Base-by-base conservation (phyloP, 2,113 vertebrate species). In the Toxostoma redivivum region DNA sequence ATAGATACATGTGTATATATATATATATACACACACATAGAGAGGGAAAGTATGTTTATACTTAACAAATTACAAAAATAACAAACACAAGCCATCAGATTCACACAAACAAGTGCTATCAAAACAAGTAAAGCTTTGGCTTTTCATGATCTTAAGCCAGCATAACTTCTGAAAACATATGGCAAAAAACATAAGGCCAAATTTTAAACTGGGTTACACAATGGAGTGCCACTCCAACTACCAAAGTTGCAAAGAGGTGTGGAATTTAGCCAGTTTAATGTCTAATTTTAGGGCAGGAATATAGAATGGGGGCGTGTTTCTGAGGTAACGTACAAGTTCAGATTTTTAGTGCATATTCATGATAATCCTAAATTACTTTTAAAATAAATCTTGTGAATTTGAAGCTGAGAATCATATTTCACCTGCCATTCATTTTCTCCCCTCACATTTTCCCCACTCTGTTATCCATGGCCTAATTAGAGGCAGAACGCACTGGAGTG, bases 381-480 rank as follows among this genome's bases (percentile, higher is more conserved):
- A 67, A 70, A 90, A 72, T 62, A 66, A 54, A 23, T 57, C 3
- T 64, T 53, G 23, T 25, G 30, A 23, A 61, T 71, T 92, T 87
- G 53, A 77, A 28, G 10, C 2, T 53, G 7, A 83, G 7, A 11
- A 33, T 73, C 5, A 1, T 58, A 91, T 67, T 61, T 50, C 22
- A 83, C 12, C 37, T 56, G 12, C 6, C 56, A 70, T 80, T 74
- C 5, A 47, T 71, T 95, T 89, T 56, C 12, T 37, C 6, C 22
- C 8, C 4, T 45, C 37, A 51, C 22, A 24, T 57, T 77, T 37
- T 83, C 33, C 27, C 35, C 5, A 73, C 48, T 66, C 33, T 89
- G 50, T 88, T 90, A 72, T 78, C 44, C 60, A 27, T 48, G 35
- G 9, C 51, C 81, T 95, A 92, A 94, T 94, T 88, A 94, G 70